phyloP scores from a whole-genome alignment of 1,140 invertebrate species.

The Drosophila tristis region DNA sequence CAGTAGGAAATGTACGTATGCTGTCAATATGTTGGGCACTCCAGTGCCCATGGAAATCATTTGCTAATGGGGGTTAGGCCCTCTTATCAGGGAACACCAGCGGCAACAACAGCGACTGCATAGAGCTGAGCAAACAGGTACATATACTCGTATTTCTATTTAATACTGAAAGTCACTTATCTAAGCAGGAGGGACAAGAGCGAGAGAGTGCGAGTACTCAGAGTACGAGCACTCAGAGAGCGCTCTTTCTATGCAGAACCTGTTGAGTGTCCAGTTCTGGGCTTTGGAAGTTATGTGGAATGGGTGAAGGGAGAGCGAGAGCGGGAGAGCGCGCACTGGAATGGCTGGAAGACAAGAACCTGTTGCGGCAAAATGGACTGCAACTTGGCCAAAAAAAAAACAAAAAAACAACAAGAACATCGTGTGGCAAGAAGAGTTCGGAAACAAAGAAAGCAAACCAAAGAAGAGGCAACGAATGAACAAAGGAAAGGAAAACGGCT shows the following conservation, averaged over 20 bases:
- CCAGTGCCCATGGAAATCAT: constrained; percentile 43
- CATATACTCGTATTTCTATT: constrained; percentile 45
- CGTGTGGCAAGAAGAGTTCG: constrained; percentile 40
- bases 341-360: constrained; percentile 64
- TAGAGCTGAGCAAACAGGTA: constrained; percentile 60
- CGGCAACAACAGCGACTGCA: constrained; percentile 24
- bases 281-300: constrained; percentile 11
- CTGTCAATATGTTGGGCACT: constrained; percentile 30
- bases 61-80: constrained; percentile 67
- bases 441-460: constrained; percentile 55
- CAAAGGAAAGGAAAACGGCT: constrained; percentile 63
- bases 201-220: neutral
- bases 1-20: constrained; percentile 62
- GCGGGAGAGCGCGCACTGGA: constrained; percentile 9
- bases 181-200: constrained; percentile 59
- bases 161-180: constrained; percentile 73
- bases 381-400: constrained; percentile 44
- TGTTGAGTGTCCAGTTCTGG: constrained; percentile 76
- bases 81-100: constrained; percentile 60
- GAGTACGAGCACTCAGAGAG: constrained; percentile 20
- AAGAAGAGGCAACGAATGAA: constrained; percentile 72
- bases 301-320: constrained; percentile 32
- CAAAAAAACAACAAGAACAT: constrained; percentile 39
- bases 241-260: constrained; percentile 58
- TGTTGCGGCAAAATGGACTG: constrained; percentile 71